Evolutionary conservation across 2,888 invertebrate species (phyloP).

Genomic region (Platycheirus albimanus): DNA sequence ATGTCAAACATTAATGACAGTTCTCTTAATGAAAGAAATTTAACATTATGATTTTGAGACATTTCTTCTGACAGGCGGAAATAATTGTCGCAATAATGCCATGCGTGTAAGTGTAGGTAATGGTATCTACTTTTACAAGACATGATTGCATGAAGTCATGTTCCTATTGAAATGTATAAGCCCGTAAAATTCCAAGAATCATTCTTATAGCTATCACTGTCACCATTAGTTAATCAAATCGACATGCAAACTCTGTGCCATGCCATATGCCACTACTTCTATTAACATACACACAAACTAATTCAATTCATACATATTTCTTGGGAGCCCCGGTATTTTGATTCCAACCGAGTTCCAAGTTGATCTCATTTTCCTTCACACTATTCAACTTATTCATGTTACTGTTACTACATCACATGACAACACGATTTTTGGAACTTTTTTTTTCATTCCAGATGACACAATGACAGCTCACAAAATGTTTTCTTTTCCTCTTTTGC

Average conservation of each 20-base stretch:
- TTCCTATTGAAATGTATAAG: neutral
- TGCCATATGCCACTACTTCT: conserved; percentile 24
- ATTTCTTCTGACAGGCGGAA: no score
- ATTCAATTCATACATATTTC: neutral
- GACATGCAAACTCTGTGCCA: conserved; percentile 43
- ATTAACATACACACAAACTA: neutral
- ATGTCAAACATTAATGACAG: no score
- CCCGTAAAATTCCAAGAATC: conserved; percentile 26
- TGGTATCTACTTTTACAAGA: no score
- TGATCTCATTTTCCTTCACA: neutral
- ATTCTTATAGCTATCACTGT: conserved; percentile 44
- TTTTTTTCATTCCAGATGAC: conserved; percentile 40
- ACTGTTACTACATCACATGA: conserved; percentile 43
- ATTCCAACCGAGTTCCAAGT: neutral
- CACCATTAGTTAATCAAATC: conserved; percentile 55
- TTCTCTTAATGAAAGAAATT: no score
- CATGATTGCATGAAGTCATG: no score
- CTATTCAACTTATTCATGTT: conserved; percentile 4
- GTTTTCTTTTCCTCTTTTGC: conserved; percentile 9
- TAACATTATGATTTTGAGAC: no score
- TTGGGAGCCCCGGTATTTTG: neutral
- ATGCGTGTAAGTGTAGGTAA: no score
- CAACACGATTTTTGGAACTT: conserved; percentile 55
- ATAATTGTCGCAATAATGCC: no score
- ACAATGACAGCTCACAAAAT: conserved; percentile 59